Percentiles rank a stretch among this genome's conserved stretches.
phyloP scores from a whole-genome alignment of 2,797 vertebrate species.

The Cetoscarus ocellatus region DNA sequence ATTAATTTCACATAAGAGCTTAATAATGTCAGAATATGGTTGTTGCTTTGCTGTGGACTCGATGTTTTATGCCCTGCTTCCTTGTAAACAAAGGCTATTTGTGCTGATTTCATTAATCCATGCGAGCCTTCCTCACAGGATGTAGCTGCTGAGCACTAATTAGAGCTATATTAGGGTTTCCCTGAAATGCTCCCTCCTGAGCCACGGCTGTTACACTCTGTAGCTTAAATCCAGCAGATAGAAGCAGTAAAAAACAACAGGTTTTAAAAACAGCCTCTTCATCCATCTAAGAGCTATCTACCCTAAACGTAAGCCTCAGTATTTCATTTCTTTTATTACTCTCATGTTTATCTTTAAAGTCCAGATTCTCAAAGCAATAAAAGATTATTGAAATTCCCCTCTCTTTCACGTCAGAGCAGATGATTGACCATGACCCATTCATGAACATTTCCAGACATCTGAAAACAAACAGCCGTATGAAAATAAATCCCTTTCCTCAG shows the following conservation, averaged over 20 bases:
- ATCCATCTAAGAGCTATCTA: slow-evolving; percentile 13
- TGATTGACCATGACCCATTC: not conserved
- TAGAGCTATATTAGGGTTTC: slow-evolving; percentile 33
- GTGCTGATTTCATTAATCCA: slow-evolving; percentile 19
- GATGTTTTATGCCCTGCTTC: not conserved
- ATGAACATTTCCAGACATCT: slow-evolving; percentile 11
- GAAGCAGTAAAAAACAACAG: slow-evolving; percentile 8
- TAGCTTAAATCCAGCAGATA: slow-evolving; percentile 10
- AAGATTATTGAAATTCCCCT: not conserved
- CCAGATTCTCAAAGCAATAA: not conserved
- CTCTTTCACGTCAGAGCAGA: not conserved
- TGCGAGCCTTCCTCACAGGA: slow-evolving; percentile 22
- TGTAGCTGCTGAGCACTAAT: slow-evolving; percentile 31
- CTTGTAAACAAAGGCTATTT: slow-evolving; percentile 20
- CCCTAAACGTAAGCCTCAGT: not conserved
- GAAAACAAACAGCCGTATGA: not conserved
- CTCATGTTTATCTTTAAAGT: not conserved
- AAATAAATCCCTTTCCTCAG: slow-evolving; percentile 9
- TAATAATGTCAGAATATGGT: not conserved
- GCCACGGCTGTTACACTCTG: slow-evolving; percentile 1
- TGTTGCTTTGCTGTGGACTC: not conserved
- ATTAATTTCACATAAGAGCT: not conserved
- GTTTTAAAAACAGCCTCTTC: slow-evolving; percentile 18
- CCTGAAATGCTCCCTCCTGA: slow-evolving; percentile 16
- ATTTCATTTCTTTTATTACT: not conserved